Base-by-base conservation (phyloP, 2,888 invertebrate species). In the Elaeidobius kamerunicus region DNA sequence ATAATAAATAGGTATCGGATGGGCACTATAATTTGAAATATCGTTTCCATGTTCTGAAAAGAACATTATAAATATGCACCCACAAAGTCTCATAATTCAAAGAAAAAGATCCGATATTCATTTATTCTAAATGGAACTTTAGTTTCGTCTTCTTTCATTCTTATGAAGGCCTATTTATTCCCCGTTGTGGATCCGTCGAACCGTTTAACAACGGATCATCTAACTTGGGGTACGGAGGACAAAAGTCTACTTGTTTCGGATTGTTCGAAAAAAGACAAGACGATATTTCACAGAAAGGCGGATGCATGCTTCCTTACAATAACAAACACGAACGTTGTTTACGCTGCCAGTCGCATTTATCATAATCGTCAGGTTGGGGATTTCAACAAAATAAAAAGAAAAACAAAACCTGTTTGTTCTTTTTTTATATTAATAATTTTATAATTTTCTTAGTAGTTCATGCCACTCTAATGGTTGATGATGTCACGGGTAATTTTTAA, bases 241-340 rank as follows among this genome's bases (percentile, higher is more conserved):
- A 72, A 72, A 70, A 72, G 71, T 70, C 66, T 69, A 69, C 68
- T 71, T 70, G 70, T 52, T 70, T 70, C 51, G 69, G 62, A 70
- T 69, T 70, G 70, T 69, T 69, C 66, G 23, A 54, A 58, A 61
- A 65, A 60, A 68, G 69, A 69, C 68, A 67, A 69, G 71, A 68
- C 71, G 67, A 73, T 73, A 73, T 72, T 71, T 73, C 72, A 72
- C 69, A 63, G 68, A 66, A 68, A 63, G 66, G 68, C 73, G 73
- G 73, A 73, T 71, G 71, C 71, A 62, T 67, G 71, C 71, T 72
- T 73, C 73, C 72, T 72, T 71, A 69, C 69, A 69, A 71, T 69
- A 57, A 50, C 69, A 70, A 70, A 72, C 71, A 71, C 16, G 53
- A 42, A 18, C 40, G 44, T 49, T 54, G 54, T 54, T 54, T 54